phyloP scores from a whole-genome alignment of 2,888 invertebrate species.

The Panzeria rudis region DNA sequence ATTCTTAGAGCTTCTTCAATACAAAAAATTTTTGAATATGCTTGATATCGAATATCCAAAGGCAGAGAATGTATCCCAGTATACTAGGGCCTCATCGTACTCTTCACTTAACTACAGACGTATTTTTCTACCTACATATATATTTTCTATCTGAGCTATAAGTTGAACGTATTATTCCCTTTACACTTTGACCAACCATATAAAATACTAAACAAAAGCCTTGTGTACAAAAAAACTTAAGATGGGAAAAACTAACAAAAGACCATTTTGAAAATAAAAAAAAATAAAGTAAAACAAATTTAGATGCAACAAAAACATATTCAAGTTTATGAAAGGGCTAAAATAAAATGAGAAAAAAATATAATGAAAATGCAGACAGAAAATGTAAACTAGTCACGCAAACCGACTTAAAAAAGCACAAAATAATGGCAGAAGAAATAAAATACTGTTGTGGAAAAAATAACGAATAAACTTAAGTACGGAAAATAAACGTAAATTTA shows the following conservation, averaged over 20 bases:
- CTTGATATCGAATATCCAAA: no score
- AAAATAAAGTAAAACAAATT: constrained; percentile 31
- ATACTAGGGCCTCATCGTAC: no score
- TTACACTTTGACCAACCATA: constrained; percentile 18
- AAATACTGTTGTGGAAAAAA: constrained; percentile 15
- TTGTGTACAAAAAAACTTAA: constrained; percentile 5
- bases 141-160: no score
- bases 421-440: constrained; percentile 19
- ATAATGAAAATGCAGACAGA: constrained; percentile 33
- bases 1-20: no score
- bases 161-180: neutral
- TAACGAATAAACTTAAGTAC: neutral
- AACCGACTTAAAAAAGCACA: constrained; percentile 34
- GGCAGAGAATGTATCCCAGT: no score
- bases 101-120: no score
- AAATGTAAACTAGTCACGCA: constrained; percentile 63
- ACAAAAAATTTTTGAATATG: no score
- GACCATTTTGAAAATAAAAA: constrained; percentile 25
- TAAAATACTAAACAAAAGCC: constrained; percentile 6
- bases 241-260: constrained; percentile 37
- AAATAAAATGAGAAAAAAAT: constrained; percentile 33
- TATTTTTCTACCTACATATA: no score
- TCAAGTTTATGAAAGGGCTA: constrained; percentile 27
- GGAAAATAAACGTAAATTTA: constrained; percentile 32
- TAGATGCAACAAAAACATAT: constrained; percentile 34